phyloP scores from a whole-genome alignment of 2,797 vertebrate species.

The Perodicticus potto region DNA sequence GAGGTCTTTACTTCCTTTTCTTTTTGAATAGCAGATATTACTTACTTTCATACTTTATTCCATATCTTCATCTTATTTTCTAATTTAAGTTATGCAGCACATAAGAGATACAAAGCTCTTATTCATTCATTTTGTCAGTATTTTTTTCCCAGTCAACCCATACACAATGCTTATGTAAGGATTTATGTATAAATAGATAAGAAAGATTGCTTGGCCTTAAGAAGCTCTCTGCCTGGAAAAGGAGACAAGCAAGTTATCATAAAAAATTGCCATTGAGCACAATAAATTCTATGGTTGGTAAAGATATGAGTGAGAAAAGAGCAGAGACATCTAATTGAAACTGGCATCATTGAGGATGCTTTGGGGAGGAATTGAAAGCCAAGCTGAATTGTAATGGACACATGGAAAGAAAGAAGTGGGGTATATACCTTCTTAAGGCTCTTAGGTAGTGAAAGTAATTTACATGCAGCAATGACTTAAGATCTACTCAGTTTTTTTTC shows the following conservation, averaged over 20 bases:
- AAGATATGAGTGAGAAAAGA: conserved; percentile 12
- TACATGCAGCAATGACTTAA: rapidly evolving
- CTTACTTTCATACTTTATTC: neutral
- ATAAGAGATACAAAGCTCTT: neutral
- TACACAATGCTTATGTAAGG: neutral
- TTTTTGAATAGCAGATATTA: neutral
- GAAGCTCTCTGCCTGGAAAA: neutral
- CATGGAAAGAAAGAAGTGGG: neutral
- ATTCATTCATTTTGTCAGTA: neutral
- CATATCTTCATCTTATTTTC: neutral
- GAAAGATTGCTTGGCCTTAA: conserved; percentile 10
- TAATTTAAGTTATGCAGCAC: neutral
- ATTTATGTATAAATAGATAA: neutral
- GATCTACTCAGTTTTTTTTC: neutral
- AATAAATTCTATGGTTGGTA: neutral
- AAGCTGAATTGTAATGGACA: neutral
- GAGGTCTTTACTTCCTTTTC: neutral
- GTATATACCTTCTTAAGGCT: neutral
- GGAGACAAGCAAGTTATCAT: neutral
- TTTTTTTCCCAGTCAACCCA: neutral
- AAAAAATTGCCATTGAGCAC: neutral
- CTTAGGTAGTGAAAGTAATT: neutral
- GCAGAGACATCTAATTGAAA: neutral
- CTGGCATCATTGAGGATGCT: neutral
- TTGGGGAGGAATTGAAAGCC: neutral